phyloP scores from a whole-genome alignment of 1,140 invertebrate genomes.

The Ectropis grisescens region DNA sequence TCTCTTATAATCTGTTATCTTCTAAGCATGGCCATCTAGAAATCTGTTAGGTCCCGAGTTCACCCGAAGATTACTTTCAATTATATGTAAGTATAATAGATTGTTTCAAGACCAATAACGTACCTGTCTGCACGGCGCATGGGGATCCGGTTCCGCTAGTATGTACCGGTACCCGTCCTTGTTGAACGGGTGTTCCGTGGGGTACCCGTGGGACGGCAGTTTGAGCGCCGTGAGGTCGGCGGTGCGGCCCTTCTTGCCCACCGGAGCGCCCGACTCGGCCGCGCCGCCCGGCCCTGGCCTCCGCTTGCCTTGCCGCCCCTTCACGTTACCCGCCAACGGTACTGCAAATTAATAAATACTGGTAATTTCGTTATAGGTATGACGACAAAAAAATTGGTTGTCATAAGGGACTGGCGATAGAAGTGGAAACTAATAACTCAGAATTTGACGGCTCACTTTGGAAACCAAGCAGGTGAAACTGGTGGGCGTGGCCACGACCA shows the following conservation, averaged over 20 bases:
- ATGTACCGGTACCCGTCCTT: constrained; percentile 98
- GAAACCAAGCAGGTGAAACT: no score
- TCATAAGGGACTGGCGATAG: constrained; percentile 4
- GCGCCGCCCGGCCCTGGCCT: constrained; percentile 77
- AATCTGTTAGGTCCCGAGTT: no score
- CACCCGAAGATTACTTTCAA: no score
- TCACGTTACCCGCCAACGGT: constrained; percentile 61
- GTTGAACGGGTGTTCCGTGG: constrained; percentile 97
- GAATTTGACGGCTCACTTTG: no score
- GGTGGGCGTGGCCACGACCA: no score
- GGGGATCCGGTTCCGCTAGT: constrained; percentile 96
- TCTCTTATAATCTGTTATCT: no score
- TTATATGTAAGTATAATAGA: no score
- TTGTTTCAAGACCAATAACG: no score
- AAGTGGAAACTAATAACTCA: no score
- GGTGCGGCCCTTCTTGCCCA: constrained; percentile 80
- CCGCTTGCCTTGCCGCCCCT: constrained; percentile 82
- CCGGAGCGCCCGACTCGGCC: constrained; percentile 69
- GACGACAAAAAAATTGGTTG: constrained; percentile 4
- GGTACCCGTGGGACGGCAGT: constrained; percentile 93
- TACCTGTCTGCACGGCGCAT: constrained; percentile 92
- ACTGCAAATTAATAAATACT: constrained; percentile 45
- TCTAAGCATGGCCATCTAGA: no score
- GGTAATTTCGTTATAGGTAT: no score
- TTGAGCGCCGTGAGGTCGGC: constrained; percentile 75